A percentile compares a stretch with the other conserved stretches of the same genome.
Evolutionary conservation across 2,797 vertebrate genomes (phyloP).

Genomic region (Oreochromis mossambicus): DNA sequence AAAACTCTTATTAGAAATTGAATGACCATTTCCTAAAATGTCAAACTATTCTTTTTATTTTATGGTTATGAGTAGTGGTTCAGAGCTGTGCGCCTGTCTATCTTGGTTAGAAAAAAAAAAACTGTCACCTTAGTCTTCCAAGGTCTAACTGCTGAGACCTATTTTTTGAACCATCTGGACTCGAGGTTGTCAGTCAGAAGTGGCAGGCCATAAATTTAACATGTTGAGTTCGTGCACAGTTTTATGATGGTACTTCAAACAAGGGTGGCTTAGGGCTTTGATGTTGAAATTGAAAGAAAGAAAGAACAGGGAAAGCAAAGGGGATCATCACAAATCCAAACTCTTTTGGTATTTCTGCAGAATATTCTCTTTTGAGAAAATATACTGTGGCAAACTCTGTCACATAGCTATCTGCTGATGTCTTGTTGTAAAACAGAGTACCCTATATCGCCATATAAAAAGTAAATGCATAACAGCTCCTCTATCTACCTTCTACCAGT

Average conservation of each 20-base stretch:
- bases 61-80: neutral
- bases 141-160: conserved; percentile 15
- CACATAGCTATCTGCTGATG: neutral
- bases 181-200: conserved; percentile 43
- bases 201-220: conserved; percentile 44
- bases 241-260: conserved; percentile 33
- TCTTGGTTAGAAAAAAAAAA: conserved; percentile 5
- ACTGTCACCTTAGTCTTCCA: neutral
- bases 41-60: neutral
- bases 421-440: neutral
- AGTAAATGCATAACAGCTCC: neutral
- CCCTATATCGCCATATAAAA: neutral
- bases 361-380: neutral
- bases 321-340: conserved; percentile 5
- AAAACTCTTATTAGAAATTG: neutral
- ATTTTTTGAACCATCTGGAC: neutral
- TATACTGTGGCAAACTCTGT: neutral
- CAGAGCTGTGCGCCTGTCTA: neutral
- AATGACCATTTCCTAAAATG: neutral
- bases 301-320: neutral
- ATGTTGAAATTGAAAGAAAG: conserved; percentile 23
- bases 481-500: neutral
- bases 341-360: neutral
- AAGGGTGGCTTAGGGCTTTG: conserved; percentile 7
- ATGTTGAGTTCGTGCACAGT: conserved; percentile 26